Evolutionary conservation across 1,140 invertebrate genomes (phyloP).

Genomic region (Maniola jurtina): DNA sequence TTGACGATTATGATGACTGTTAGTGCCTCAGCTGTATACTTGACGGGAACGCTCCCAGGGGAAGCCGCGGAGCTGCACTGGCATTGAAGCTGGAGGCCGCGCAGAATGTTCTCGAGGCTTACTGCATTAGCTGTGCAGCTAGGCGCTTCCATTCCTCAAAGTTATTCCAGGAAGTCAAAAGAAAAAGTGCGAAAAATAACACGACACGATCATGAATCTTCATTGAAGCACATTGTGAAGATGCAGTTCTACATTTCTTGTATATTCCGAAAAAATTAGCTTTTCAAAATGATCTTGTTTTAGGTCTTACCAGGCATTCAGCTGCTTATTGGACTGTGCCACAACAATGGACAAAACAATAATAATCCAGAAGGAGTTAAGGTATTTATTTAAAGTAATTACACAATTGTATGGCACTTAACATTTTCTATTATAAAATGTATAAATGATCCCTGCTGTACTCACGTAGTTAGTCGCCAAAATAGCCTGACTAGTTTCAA

Average conservation of each 20-base stretch:
- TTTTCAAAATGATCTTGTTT: conserved; percentile 6
- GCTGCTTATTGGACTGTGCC: conserved; percentile 88
- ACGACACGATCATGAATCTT: too few species aligned
- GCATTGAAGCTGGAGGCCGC: conserved; percentile 97
- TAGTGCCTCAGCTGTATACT: conserved; percentile 83
- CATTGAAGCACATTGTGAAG: too few species aligned
- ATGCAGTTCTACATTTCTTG: too few species aligned
- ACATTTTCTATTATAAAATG: too few species aligned
- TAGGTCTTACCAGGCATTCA: conserved; percentile 96
- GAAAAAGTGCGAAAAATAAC: too few species aligned
- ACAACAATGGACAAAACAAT: conserved; percentile 83
- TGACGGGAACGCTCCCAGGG: conserved; percentile 83
- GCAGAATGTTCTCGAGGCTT: conserved; percentile 97
- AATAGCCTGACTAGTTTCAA: too few species aligned
- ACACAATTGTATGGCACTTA: neutral
- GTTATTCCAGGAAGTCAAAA: conserved; percentile 82
- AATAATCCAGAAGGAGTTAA: conserved; percentile 59
- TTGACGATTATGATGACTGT: conserved; percentile 82
- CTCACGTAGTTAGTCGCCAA: too few species aligned
- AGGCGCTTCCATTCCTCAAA: conserved; percentile 94
- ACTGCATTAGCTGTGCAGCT: conserved; percentile 96
- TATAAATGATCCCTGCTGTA: too few species aligned
- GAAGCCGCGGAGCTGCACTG: conserved; percentile 90
- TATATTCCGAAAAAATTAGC: too few species aligned
- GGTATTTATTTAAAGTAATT: conserved; percentile 33